Percentiles rank a stretch among this genome's conserved stretches.
Evolutionary conservation across 2,113 vertebrate species (phyloP).

Genomic region (Desmodus rotundus): DNA sequence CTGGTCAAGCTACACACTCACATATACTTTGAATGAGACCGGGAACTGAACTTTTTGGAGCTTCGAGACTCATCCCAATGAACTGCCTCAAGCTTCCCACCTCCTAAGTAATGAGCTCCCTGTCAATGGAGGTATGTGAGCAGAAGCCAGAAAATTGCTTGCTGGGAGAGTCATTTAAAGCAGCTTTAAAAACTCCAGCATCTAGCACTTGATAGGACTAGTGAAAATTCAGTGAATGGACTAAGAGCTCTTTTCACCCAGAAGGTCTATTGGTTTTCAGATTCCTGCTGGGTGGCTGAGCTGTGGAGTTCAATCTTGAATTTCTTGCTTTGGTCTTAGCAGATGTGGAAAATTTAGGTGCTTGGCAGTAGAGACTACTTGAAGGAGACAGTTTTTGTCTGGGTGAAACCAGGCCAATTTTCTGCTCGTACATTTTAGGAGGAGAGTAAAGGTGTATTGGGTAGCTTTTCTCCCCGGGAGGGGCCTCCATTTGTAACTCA

Average conservation of each 20-base stretch:
- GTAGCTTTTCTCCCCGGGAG: background rate
- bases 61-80: background rate
- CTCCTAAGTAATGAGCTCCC: background rate
- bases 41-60: background rate
- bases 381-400: background rate
- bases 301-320: background rate
- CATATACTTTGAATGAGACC: background rate
- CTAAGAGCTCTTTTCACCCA: background rate
- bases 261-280: background rate
- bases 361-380: background rate
- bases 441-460: background rate
- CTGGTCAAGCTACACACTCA: background rate
- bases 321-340: background rate
- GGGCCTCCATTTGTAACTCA: background rate
- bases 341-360: background rate
- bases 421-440: background rate
- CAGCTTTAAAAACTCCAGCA: background rate
- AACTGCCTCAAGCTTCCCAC: background rate
- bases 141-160: background rate
- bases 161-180: background rate
- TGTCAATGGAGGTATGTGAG: background rate
- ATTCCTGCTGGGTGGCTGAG: background rate
- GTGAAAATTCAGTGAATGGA: background rate
- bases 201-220: background rate
- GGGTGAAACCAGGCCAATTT: background rate